These are phyloP conservation scores for Mesocricetus auratus DNA, from an alignment of 2,113 vertebrate species.

Conservation along the genomic window DNA sequence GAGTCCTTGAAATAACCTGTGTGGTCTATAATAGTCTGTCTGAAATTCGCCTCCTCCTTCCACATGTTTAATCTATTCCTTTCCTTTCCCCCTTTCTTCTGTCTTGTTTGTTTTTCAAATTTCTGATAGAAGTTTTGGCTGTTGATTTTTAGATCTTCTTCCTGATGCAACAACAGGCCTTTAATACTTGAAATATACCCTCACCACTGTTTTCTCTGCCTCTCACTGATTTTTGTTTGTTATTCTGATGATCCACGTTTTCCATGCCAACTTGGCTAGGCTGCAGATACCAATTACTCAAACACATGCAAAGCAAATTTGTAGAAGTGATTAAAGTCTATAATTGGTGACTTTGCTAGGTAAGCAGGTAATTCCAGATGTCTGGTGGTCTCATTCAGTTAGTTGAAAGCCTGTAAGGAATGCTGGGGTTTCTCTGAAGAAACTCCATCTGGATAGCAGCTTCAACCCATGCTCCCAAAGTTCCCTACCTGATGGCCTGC, in stretches of 20 bases:
- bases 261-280: background rate
- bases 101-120: background rate
- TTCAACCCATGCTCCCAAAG: background rate
- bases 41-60: constrained; percentile 29
- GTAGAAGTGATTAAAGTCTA: background rate
- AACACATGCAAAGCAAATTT: constrained; percentile 28
- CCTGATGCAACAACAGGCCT: constrained; percentile 29
- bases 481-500: background rate
- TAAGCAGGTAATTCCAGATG: constrained; percentile 22
- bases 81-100: background rate
- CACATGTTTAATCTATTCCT: background rate
- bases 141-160: constrained; percentile 19
- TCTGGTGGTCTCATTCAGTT: background rate
- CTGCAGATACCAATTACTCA: background rate
- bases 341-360: background rate
- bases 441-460: background rate
- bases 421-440: background rate
- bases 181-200: constrained; percentile 11
- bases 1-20: background rate
- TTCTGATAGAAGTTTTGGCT: background rate
- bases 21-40: background rate
- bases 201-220: background rate
- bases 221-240: constrained; percentile 10
- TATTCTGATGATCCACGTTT: constrained; percentile 9
- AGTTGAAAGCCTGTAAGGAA: background rate